phyloP scores from a whole-genome alignment of 2,113 vertebrate genomes.

The Pavo muticus region DNA sequence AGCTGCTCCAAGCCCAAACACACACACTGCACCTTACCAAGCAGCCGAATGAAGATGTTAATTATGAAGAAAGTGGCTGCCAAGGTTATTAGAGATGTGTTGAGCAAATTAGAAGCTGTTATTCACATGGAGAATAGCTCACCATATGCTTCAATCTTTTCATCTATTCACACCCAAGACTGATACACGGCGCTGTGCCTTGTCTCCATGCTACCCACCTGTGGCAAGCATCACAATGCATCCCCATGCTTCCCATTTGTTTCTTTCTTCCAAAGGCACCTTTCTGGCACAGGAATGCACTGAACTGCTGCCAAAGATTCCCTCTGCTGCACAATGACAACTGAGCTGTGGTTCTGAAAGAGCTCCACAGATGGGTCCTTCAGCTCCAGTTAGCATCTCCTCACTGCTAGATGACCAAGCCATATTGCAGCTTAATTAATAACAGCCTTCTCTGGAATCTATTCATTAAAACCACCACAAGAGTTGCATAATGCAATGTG shows the following conservation, averaged over 20 bases:
- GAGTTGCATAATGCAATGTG: background rate
- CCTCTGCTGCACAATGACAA: background rate
- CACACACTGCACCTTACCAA: background rate
- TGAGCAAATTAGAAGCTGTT: constrained; percentile 34
- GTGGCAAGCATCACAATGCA: background rate
- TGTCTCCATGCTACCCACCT: background rate
- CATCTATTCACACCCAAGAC: background rate
- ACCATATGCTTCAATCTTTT: background rate
- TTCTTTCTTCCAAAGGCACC: background rate
- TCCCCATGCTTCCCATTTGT: background rate
- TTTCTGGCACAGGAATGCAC: background rate
- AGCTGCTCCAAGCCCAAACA: background rate
- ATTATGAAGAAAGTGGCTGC: background rate
- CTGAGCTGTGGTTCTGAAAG: background rate
- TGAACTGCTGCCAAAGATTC: background rate
- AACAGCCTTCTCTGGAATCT: constrained; percentile 8
- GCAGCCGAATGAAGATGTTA: constrained; percentile 55
- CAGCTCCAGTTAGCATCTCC: constrained; percentile 7
- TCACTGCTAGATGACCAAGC: background rate
- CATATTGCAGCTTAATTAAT: constrained; percentile 52
- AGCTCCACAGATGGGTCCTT: constrained; percentile 26
- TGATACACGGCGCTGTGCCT: background rate
- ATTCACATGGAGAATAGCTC: background rate
- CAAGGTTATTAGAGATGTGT: constrained; percentile 4
- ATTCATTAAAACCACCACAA: constrained; percentile 9